These are phyloP conservation scores for Cyanoderma ruficeps DNA, from an alignment of 2,113 vertebrate species.

Conservation along the genomic window DNA sequence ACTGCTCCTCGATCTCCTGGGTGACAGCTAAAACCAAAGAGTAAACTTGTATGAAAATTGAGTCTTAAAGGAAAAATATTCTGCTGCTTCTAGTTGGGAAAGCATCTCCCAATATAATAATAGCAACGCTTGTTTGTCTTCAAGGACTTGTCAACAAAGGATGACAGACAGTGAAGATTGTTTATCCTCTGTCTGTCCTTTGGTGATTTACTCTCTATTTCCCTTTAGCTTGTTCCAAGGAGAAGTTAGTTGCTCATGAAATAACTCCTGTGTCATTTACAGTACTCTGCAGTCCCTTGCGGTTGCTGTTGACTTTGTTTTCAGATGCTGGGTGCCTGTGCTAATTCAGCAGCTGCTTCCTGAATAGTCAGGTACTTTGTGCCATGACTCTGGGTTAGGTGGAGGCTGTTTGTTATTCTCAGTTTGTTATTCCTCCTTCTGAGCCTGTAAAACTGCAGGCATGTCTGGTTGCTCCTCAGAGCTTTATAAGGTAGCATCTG, in stretches of 20 bases:
- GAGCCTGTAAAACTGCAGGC: neutral
- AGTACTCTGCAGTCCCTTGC: neutral
- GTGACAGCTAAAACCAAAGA: neutral
- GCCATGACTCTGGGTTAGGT: neutral
- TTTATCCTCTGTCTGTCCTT: slow-evolving; percentile 8
- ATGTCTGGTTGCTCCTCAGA: neutral
- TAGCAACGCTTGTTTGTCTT: neutral
- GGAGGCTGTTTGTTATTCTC: neutral
- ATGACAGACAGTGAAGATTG: neutral
- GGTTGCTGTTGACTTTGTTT: neutral
- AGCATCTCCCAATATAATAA: neutral
- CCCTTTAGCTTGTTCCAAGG: neutral
- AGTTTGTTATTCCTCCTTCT: neutral
- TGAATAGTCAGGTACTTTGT: neutral
- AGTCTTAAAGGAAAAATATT: neutral
- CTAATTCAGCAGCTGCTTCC: neutral
- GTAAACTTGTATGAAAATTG: neutral
- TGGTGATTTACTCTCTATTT: neutral
- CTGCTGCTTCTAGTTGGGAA: neutral
- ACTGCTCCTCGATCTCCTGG: neutral
- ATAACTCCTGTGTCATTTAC: neutral
- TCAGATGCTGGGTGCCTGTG: neutral
- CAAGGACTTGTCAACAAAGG: neutral
- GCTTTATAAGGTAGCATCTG: neutral
- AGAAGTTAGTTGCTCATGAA: neutral